Evolutionary conservation across 2,888 invertebrate genomes (phyloP).

Genomic region (Cosmorhoe ocellata): DNA sequence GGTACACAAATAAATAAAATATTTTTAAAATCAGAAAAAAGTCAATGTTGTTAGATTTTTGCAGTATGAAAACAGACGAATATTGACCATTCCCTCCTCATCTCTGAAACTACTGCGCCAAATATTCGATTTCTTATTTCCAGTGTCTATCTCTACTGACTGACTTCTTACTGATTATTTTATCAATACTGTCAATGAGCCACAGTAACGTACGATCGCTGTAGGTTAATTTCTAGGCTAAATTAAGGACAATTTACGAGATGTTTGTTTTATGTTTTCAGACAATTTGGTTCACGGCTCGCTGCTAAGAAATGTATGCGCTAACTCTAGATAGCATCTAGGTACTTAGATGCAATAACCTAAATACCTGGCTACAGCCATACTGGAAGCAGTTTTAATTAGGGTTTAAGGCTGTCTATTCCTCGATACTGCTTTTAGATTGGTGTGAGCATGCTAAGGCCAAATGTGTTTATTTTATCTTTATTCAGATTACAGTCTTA

Average conservation of each 20-base stretch:
- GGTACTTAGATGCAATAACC: slow-evolving; percentile 45
- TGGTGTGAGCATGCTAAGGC: slow-evolving; percentile 21
- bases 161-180: too few species aligned
- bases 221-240: slow-evolving; percentile 67
- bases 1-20: too few species aligned
- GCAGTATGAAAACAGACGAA: too few species aligned
- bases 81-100: too few species aligned
- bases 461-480: slow-evolving; percentile 20
- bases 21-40: too few species aligned
- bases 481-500: background rate
- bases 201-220: slow-evolving; percentile 40
- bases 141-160: too few species aligned
- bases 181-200: background rate
- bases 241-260: slow-evolving; percentile 73
- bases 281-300: slow-evolving; percentile 71
- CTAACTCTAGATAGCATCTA: slow-evolving; percentile 43
- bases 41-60: too few species aligned
- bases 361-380: slow-evolving; percentile 39
- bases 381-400: slow-evolving; percentile 23
- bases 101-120: too few species aligned
- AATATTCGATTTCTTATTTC: too few species aligned
- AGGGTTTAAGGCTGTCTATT: slow-evolving; percentile 15
- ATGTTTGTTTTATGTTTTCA: slow-evolving; percentile 69
- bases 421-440: slow-evolving; percentile 25
- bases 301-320: slow-evolving; percentile 52